Base-by-base conservation (phyloP, 37 sponge, comb jelly and placozoan genomes). In the Spongilla lacustris region DNA sequence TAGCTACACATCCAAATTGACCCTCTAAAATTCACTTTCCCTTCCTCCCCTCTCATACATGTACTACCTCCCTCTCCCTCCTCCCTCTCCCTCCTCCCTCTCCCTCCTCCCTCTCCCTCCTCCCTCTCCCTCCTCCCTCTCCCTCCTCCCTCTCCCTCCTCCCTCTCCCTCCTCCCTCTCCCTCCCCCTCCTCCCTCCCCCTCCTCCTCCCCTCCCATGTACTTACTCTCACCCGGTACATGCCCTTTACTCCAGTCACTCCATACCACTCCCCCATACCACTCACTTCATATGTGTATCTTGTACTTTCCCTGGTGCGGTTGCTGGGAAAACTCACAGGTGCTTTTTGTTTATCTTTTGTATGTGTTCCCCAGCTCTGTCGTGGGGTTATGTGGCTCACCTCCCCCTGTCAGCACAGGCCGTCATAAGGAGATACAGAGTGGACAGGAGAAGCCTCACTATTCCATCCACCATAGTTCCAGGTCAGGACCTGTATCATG, bases 381-480 rank as follows among this genome's bases (percentile, higher is more conserved):
- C 76, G 0, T 92, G 93, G 93, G 93, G 93, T 10, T 36, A 19
- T 29, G 73, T 85, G 30, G 48, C 69, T 48, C 71, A 58, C 73
- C 79, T 92, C 2, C 86, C 86, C 5, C 46, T 31, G 12, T 46
- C 36, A 4, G 38, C 85, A 3, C 83, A 92, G 76, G 68, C 58
- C n/a, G 31, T 81, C 4, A 71, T 92, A 27, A 50, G 34, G 36
- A 78, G 69, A 10, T 82, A 81, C 30, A 84, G 72, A 3, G 70
- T 88, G 36, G 85, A 85, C 86, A 58, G 93, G 32, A 69, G 71
- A 19, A 71, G 23, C 22, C 85, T 92, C 48, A 68, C 50, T 68
- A 92, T 92, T 27, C 77, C 78, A 5, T 71, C 50, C 50, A 82
- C 83, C 29, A 68, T 85, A 69, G 46, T 66, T 3, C 77, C 86